A percentile compares a stretch with the other conserved stretches of the same genome.
These are phyloP conservation scores for Callimorpha dominula DNA, from an alignment of 2,888 invertebrate species.

Conservation along the genomic window DNA sequence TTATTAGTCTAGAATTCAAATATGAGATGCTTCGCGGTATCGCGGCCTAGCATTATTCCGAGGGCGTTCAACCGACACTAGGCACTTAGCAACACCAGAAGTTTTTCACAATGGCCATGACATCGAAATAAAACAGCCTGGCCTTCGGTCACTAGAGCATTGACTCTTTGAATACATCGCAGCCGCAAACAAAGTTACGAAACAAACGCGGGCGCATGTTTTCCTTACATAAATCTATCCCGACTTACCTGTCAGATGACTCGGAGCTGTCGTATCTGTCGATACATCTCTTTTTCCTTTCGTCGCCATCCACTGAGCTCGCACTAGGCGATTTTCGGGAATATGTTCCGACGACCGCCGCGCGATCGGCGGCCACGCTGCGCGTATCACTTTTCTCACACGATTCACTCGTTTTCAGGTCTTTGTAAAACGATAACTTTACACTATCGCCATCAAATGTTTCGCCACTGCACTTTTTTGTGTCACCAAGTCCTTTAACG, in stretches of 20 bases:
- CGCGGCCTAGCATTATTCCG: slow-evolving; percentile 66
- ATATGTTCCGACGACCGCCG: slow-evolving; percentile 69
- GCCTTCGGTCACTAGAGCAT: slow-evolving; percentile 85
- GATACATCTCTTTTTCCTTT: slow-evolving; percentile 94
- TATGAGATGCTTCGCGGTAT: slow-evolving; percentile 58
- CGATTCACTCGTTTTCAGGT: slow-evolving; percentile 83
- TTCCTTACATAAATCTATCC: slow-evolving; percentile 59
- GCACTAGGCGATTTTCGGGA: slow-evolving; percentile 75
- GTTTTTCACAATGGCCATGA: slow-evolving; percentile 82
- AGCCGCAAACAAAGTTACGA: slow-evolving; percentile 66
- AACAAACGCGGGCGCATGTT: slow-evolving; percentile 43
- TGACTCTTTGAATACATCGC: slow-evolving; percentile 75
- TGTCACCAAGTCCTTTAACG: slow-evolving; percentile 81
- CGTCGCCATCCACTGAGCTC: slow-evolving; percentile 81
- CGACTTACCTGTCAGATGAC: slow-evolving; percentile 95
- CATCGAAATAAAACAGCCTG: slow-evolving; percentile 83
- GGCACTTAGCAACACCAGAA: slow-evolving; percentile 71
- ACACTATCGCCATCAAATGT: slow-evolving; percentile 75
- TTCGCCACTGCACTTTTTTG: slow-evolving; percentile 86
- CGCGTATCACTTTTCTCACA: slow-evolving; percentile 85
- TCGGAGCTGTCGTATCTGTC: slow-evolving; percentile 97
- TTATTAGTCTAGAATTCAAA: slow-evolving; percentile 65
- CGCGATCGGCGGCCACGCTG: slow-evolving; percentile 80
- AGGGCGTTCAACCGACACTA: slow-evolving; percentile 81
- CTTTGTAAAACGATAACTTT: slow-evolving; percentile 82